phyloP scores from a whole-genome alignment of 2,113 vertebrate genomes.

The Rhea americana region DNA sequence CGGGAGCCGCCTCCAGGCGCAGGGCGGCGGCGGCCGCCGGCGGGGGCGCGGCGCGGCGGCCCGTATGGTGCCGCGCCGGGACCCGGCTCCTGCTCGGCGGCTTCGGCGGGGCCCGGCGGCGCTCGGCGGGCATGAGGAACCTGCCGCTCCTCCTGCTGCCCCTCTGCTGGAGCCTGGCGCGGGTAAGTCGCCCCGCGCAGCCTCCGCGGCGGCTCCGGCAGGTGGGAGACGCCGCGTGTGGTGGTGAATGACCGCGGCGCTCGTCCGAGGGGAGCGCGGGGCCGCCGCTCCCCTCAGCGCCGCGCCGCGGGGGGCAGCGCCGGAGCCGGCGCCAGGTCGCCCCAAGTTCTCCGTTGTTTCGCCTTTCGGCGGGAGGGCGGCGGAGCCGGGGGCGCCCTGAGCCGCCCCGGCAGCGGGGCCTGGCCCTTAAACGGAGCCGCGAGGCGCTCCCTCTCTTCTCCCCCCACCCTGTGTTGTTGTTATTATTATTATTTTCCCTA shows the following conservation, averaged over 20 bases:
- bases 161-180: slow-evolving; percentile 9
- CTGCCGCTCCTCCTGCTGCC: slow-evolving; percentile 14
- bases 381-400: too few species aligned
- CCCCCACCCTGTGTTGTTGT: too few species aligned
- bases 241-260: too few species aligned
- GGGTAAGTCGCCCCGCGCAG: slow-evolving; percentile 34
- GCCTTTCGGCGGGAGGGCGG: not conserved
- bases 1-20: not conserved
- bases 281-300: not conserved
- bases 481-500: too few species aligned
- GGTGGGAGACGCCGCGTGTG: too few species aligned
- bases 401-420: too few species aligned
- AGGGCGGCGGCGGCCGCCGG: not conserved
- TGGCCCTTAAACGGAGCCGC: not conserved
- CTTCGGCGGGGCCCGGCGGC: not conserved
- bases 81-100: not conserved
- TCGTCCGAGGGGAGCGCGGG: not conserved
- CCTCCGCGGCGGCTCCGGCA: too few species aligned
- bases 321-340: not conserved
- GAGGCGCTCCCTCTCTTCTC: too few species aligned
- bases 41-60: not conserved
- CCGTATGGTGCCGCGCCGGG: not conserved
- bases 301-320: not conserved
- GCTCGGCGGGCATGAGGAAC: slow-evolving; percentile 32
- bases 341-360: not conserved